Evolutionary conservation across 2,888 invertebrate genomes (phyloP).

Genomic region (Catocala nupta): DNA sequence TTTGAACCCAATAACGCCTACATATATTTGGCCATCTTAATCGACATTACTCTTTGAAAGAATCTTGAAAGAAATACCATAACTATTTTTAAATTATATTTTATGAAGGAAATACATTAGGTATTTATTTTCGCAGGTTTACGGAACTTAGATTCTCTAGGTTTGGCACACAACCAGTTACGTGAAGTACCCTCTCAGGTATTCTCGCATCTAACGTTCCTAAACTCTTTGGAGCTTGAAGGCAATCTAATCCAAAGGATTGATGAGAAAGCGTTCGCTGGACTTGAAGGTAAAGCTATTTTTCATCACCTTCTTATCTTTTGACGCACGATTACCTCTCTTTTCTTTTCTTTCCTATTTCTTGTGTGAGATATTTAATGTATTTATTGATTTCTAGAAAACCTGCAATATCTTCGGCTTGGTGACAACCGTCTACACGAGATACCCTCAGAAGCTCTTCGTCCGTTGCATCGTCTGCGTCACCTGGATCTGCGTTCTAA

Average conservation of each 20-base stretch:
- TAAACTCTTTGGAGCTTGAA: constrained; percentile 96
- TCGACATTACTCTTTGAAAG: too few species aligned
- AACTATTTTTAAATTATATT: not conserved
- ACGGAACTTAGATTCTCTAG: constrained; percentile 93
- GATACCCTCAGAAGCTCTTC: constrained; percentile 94
- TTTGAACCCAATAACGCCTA: too few species aligned
- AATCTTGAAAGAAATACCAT: too few species aligned
- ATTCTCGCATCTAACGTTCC: constrained; percentile 92
- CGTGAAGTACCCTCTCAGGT: constrained; percentile 93
- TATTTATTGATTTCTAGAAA: constrained; percentile 86
- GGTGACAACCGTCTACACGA: constrained; percentile 95
- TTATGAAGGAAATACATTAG: too few species aligned
- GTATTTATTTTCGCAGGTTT: constrained; percentile 86
- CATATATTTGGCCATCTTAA: too few species aligned
- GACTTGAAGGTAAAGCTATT: constrained; percentile 91
- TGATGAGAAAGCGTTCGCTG: constrained; percentile 94
- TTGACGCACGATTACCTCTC: too few species aligned
- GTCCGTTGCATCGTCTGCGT: constrained; percentile 94
- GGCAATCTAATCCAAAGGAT: constrained; percentile 94
- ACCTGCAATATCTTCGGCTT: constrained; percentile 95
- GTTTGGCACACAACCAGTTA: constrained; percentile 94
- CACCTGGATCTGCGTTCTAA: constrained; percentile 96
- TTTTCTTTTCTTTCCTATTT: too few species aligned
- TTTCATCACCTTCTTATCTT: too few species aligned
- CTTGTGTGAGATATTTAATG: not conserved